A percentile compares a stretch with the other conserved stretches of the same genome.
Conservation (phyloP, 2,888 invertebrate genomes). For the Tenthredo livida region DNA sequence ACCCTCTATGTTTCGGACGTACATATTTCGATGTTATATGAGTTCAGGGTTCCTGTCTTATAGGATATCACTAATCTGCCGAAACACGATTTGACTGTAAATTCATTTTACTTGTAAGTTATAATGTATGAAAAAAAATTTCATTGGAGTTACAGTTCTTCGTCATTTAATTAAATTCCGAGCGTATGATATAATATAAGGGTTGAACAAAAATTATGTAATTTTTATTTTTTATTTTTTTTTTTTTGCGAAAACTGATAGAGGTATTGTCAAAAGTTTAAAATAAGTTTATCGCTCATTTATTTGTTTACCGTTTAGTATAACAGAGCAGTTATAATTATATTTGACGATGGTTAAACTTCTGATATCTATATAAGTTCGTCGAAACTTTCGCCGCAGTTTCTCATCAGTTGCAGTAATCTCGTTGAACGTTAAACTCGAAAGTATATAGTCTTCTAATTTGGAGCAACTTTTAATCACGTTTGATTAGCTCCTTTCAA, state of each 20-base stretch:
- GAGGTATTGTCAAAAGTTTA: too few relatives aligned
- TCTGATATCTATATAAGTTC: neutral
- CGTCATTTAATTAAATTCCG: too few relatives aligned
- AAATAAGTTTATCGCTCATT: neutral
- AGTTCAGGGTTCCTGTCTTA: neutral
- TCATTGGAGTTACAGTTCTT: too few relatives aligned
- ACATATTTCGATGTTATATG: neutral
- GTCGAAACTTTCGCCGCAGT: neutral
- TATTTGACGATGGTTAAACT: constrained; percentile 26
- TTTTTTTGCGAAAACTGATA: too few relatives aligned
- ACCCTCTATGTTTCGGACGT: neutral
- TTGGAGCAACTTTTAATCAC: neutral
- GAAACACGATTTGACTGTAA: too few relatives aligned
- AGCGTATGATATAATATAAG: too few relatives aligned
- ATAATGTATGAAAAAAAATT: too few relatives aligned
- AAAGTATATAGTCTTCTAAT: neutral
- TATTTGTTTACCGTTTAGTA: too few relatives aligned
- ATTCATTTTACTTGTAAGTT: too few relatives aligned
- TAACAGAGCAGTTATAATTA: neutral
- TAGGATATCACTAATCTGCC: too few relatives aligned
- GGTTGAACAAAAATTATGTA: too few relatives aligned
- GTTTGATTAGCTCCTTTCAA: neutral
- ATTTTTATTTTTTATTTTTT: too few relatives aligned
- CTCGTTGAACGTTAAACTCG: neutral
- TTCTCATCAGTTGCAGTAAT: neutral